A percentile compares a stretch with the other conserved stretches of the same genome.
Evolutionary conservation across 2,113 vertebrate species (phyloP).

Genomic region (Oreochromis aureus): DNA sequence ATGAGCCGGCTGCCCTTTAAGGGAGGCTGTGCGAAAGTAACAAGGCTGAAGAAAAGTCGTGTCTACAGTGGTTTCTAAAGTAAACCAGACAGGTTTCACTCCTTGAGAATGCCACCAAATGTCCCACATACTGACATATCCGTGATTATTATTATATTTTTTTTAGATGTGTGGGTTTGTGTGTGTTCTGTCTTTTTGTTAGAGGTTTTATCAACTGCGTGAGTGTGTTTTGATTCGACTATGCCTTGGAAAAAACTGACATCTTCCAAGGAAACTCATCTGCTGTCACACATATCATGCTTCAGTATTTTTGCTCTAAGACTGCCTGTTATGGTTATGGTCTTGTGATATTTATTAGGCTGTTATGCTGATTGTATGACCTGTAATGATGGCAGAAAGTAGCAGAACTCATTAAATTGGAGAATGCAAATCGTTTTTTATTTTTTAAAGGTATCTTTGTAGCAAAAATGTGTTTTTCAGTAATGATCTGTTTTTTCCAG

Average conservation of each 20-base stretch:
- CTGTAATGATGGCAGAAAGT: neutral
- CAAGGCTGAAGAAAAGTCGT: conserved; percentile 18
- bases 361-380: conserved; percentile 8
- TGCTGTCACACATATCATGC: neutral
- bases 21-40: conserved; percentile 16
- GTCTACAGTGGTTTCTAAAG: conserved; percentile 17
- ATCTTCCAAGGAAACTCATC: neutral
- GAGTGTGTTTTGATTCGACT: neutral
- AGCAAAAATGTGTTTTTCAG: neutral
- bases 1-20: conserved; percentile 69
- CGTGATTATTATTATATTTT: neutral
- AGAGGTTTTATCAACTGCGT: neutral
- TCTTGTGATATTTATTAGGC: neutral
- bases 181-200: neutral
- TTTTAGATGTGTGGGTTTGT: neutral
- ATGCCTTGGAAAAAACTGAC: conserved; percentile 10
- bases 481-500: neutral
- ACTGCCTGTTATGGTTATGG: neutral
- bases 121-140: neutral
- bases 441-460: neutral
- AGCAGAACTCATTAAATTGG: conserved; percentile 3
- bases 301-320: neutral
- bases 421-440: neutral
- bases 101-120: conserved; percentile 18
- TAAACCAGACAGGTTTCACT: conserved; percentile 27